Conservation (phyloP, 2,797 vertebrate genomes). For the Cuculus canorus region DNA sequence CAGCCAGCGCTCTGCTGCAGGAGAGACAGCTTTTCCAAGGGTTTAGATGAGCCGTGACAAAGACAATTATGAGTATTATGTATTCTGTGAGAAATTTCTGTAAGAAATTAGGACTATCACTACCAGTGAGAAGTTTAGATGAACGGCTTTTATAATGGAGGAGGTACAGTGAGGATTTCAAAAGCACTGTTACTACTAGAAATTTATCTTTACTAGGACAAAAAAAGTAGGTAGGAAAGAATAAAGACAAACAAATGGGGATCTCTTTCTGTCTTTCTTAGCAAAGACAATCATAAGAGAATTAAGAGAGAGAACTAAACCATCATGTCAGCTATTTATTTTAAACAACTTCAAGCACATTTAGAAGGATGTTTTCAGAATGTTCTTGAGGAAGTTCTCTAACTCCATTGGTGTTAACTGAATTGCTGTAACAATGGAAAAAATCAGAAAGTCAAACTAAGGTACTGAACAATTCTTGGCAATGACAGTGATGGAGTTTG, state of each 20-base stretch:
- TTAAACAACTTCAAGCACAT: background rate
- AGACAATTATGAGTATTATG: background rate
- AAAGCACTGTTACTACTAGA: background rate
- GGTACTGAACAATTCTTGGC: background rate
- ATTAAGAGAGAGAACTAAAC: background rate
- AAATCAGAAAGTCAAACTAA: background rate
- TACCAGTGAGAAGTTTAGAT: background rate
- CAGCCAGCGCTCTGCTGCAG: background rate
- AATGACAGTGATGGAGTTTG: background rate
- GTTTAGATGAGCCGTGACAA: background rate
- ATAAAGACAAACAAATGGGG: background rate
- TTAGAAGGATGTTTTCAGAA: background rate
- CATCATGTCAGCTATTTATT: background rate
- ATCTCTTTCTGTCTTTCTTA: background rate
- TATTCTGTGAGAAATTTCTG: background rate
- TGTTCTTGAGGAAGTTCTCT: background rate
- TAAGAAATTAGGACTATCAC: background rate
- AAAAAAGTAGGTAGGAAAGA: background rate
- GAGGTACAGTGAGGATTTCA: background rate
- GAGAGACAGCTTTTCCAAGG: background rate
- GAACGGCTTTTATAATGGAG: background rate
- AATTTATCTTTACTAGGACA: background rate
- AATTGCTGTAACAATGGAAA: background rate
- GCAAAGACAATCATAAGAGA: background rate
- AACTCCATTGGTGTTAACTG: background rate